Evolutionary conservation across 2,797 vertebrate genomes (phyloP), one percentile per base, ranked within the genome.

Genomic region (Acrocephalus scirpaceus): DNA sequence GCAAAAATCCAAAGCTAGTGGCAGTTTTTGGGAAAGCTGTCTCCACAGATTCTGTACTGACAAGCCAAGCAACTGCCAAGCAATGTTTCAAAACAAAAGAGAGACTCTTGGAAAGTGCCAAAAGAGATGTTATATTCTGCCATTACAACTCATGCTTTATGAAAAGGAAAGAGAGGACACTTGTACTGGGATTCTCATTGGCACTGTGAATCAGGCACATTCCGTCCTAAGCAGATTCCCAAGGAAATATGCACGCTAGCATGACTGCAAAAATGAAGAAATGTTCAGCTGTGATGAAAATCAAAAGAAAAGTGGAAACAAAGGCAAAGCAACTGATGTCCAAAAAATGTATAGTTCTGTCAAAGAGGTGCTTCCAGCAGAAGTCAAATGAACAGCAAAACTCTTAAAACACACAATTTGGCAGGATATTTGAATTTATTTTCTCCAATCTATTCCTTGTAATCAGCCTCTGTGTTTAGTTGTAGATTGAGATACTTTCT

Each of bases 81-180:
- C 29, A 92, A 40, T 87, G 86, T 96, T 97, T 95, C 84, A 91
- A 94, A 95, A 95, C 84, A 96, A 93, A 86, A 76, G 58, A 71
- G 30, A 88, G 66, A 40, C 50, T 87, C 89, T 69, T 86, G 87
- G 20, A 56, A 84, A 93, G 72, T 83, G 86, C 86, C 94, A 87
- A 93, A 85, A 84, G 69, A 90, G 77, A 93, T 89, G 69, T 64
- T 96, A 90, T 5, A 58, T 65, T 81, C 78, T 91, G 44, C 54
- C 53, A 51, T 80, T 80, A 87, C 69, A 72, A 85, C 72, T 76
- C 60, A 12, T 1, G 20, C 66, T 81, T 87, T 61, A 57, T 17
- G 32, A 95, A 83, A 22, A 87, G 72, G 38, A 62, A 92, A 79
- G 51, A 87, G 83, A 91, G 56, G 47, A 92, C 77, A 62, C 73